Conservation (phyloP, 2,888 invertebrate species). For the Lithophane leautieri region DNA sequence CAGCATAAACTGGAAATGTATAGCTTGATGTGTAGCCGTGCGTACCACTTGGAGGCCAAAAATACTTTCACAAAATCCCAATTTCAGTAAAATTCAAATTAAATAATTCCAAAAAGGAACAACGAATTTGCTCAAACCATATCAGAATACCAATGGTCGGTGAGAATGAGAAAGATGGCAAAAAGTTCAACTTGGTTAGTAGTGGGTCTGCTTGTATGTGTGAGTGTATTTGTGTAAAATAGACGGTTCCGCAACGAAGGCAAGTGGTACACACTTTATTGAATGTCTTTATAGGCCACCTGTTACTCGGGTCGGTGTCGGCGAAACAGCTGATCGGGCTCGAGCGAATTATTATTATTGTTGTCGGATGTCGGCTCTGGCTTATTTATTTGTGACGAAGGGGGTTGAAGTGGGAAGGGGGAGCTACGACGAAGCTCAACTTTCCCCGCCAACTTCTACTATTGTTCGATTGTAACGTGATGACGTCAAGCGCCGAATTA, state of each 20-base stretch:
- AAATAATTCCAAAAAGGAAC: constrained; percentile 8
- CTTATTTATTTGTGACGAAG: constrained; percentile 88
- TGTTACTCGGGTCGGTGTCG: constrained; percentile 90
- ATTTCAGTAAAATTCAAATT: constrained; percentile 19
- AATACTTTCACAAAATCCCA: neutral
- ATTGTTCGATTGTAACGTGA: constrained; percentile 74
- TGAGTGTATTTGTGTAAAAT: constrained; percentile 83
- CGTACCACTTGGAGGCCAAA: neutral
- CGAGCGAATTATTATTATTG: constrained; percentile 89
- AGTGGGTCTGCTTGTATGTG: constrained; percentile 74
- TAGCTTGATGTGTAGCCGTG: no score
- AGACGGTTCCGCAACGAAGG: constrained; percentile 86
- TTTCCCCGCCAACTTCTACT: constrained; percentile 79
- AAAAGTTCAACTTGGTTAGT: constrained; percentile 68
- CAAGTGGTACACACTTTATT: constrained; percentile 89
- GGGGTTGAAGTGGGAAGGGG: constrained; percentile 76
- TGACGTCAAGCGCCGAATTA: constrained; percentile 65
- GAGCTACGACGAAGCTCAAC: constrained; percentile 76
- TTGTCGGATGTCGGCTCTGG: constrained; percentile 86
- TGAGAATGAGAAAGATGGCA: constrained; percentile 54
- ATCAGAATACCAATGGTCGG: constrained; percentile 41
- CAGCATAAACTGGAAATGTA: no score
- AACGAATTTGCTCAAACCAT: constrained; percentile 32
- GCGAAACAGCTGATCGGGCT: constrained; percentile 89
- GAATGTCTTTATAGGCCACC: constrained; percentile 91